Conservation (phyloP, 2,113 vertebrate species). For the Phainopepla nitens region DNA sequence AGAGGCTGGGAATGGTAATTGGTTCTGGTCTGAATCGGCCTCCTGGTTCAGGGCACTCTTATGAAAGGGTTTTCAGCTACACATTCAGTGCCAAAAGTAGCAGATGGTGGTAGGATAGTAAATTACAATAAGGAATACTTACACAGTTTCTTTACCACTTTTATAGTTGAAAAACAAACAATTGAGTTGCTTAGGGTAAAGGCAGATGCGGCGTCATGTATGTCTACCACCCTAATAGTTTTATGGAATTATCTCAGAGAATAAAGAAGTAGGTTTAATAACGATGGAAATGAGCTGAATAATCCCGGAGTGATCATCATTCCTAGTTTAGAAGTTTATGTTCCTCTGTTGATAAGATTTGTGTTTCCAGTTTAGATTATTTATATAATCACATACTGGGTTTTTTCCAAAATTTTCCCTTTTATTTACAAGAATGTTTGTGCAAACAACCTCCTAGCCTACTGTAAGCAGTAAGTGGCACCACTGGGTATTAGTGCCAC, state of each 20-base stretch:
- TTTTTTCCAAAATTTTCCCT: neutral
- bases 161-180: slow-evolving; percentile 57
- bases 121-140: slow-evolving; percentile 65
- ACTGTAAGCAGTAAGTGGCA: neutral
- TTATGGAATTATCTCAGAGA: slow-evolving; percentile 39
- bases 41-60: slow-evolving; percentile 52
- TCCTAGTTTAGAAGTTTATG: slow-evolving; percentile 35
- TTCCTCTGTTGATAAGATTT: neutral
- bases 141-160: slow-evolving; percentile 51
- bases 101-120: slow-evolving; percentile 62
- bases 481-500: neutral
- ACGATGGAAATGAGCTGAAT: slow-evolving; percentile 18
- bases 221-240: slow-evolving; percentile 34
- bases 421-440: neutral
- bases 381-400: neutral
- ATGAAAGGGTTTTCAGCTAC: slow-evolving; percentile 27
- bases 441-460: neutral
- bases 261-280: slow-evolving; percentile 35
- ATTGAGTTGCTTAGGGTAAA: slow-evolving; percentile 40
- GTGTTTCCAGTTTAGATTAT: neutral
- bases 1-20: slow-evolving; percentile 3
- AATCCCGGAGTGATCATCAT: neutral
- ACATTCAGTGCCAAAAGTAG: slow-evolving; percentile 45
- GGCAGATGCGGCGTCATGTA: slow-evolving; percentile 40
- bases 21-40: slow-evolving; percentile 42